Base-by-base conservation (phyloP, 2,113 vertebrate species). In the Syngnathus floridae region DNA sequence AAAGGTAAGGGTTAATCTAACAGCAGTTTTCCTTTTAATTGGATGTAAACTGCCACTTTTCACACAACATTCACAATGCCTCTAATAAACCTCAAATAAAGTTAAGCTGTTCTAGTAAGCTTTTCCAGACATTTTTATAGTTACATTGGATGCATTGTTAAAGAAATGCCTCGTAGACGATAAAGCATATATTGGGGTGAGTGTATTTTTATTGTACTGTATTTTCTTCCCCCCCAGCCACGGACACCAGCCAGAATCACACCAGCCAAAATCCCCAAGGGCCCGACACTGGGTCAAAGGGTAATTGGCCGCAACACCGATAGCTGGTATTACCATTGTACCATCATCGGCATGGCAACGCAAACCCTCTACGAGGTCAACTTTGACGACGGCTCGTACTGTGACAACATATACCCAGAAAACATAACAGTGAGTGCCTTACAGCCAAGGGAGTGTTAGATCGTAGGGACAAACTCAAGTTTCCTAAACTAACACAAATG, bases 311-410 rank as follows among this genome's bases (percentile, higher is more conserved):
- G 94, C 68, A 94, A 92, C 78, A 86, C 87, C 1, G 94, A 96
- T 0, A 88, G 93, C 22, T 92, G 95, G 82, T 98, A 94, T 85
- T 96, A 97, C 74, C 90, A 91, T 71, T 95, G 95, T 64, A 92
- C 87, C 58, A 88, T 98, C 76, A 95, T 98, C 0, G 97, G 95
- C 72, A 87, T 82, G 46, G 92, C 91, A 1, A 90, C 92, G 0
- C 96, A 97, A 86, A 95, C 90, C 2, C 93, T 92, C 89, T 98
- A 96, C 3, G 97, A 98, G 78, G 94, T 99, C 16, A 98, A 97
- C 88, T 99, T 95, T 0, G 94, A 98, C 0, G 95, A 98, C 0
- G 97, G 95, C 4, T 98, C 96, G 2, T 99, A 98, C 90, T 97
- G 94, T 0, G 95, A 99, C 91, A 98, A 98, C 79, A 73, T 98